Conservation (phyloP, 2,113 vertebrate genomes). For the Paramisgurnus dabryanus region DNA sequence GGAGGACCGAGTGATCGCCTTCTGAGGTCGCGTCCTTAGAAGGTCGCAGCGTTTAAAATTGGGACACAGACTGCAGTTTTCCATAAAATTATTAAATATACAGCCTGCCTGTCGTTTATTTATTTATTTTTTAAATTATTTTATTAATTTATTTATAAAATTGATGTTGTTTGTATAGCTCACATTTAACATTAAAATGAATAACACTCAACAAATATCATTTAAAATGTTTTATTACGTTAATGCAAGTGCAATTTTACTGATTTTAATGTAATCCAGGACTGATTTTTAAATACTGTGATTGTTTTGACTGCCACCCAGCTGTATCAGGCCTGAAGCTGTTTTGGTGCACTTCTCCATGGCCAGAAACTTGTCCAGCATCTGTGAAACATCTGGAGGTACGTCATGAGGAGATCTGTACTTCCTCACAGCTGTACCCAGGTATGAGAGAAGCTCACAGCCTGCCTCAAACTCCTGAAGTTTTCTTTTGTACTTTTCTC, state of each 20-base stretch:
- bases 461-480: constrained; percentile 80
- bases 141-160: too few species aligned
- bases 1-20: too few species aligned
- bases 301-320: constrained; percentile 14
- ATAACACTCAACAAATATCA: too few species aligned
- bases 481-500: constrained; percentile 80
- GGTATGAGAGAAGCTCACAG: constrained; percentile 86
- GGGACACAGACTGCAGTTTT: too few species aligned
- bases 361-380: constrained; percentile 79
- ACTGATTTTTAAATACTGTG: background rate
- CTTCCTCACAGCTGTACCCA: constrained; percentile 78
- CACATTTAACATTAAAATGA: too few species aligned
- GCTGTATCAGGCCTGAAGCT: constrained; percentile 46
- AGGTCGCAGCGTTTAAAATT: too few species aligned
- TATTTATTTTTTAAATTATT: too few species aligned
- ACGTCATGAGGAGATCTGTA: constrained; percentile 74
- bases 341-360: constrained; percentile 68
- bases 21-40: too few species aligned
- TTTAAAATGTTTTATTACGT: background rate
- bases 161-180: too few species aligned
- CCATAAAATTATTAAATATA: too few species aligned
- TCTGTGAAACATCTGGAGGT: constrained; percentile 79
- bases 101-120: too few species aligned
- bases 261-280: constrained; percentile 12
- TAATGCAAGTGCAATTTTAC: background rate